Evolutionary conservation across 2,113 vertebrate genomes (phyloP).

Genomic region (Sphyrna mokarran): DNA sequence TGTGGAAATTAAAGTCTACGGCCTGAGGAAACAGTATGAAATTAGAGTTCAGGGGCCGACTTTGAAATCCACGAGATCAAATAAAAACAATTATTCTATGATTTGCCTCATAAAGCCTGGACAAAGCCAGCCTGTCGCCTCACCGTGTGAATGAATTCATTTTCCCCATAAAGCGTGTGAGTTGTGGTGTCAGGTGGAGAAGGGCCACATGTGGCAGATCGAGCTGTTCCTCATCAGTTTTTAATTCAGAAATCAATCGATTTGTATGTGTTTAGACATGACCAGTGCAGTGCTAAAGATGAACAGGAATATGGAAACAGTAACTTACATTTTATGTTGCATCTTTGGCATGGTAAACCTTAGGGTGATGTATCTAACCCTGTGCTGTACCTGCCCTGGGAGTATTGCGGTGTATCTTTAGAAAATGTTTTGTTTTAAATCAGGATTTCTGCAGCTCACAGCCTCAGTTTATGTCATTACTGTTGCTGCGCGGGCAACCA

Average conservation of each 20-base stretch:
- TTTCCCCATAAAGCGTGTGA: neutral
- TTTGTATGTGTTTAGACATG: neutral
- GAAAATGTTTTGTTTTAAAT: too few species aligned
- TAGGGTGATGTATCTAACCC: too few species aligned
- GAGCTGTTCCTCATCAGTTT: neutral
- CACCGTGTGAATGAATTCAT: neutral
- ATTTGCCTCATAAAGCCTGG: constrained; percentile 62
- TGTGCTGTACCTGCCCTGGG: too few species aligned
- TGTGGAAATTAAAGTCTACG: constrained; percentile 50
- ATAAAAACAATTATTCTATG: constrained; percentile 67
- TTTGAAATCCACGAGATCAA: constrained; percentile 61
- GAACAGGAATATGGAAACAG: neutral
- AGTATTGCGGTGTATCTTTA: too few species aligned
- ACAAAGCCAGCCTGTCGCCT: constrained; percentile 45
- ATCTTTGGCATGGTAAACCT: neutral
- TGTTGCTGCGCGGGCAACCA: too few species aligned
- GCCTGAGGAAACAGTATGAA: constrained; percentile 57
- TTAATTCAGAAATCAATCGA: neutral
- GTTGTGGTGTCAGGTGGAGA: neutral
- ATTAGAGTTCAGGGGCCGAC: constrained; percentile 54
- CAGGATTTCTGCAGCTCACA: too few species aligned
- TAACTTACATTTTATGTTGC: neutral
- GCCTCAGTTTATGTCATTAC: too few species aligned
- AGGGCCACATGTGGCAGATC: neutral
- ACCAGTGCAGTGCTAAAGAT: neutral